These are phyloP conservation scores for Urocitellus parryii DNA, from an alignment of 2,113 vertebrate genomes.

Conservation along the genomic window DNA sequence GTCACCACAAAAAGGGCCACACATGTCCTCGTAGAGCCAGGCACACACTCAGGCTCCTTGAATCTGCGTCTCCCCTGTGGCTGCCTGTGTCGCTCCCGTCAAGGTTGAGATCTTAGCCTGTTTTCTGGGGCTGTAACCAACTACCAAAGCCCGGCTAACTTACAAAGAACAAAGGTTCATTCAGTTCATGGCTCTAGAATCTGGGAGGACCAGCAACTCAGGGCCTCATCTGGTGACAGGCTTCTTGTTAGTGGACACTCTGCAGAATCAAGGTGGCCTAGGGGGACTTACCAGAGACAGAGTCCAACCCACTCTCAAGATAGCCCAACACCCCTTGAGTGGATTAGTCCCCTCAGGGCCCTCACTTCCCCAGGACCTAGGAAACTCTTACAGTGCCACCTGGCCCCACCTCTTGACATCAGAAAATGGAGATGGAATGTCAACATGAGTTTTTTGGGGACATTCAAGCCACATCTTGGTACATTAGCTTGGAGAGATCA, in stretches of 20 bases:
- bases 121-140: not conserved
- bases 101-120: not conserved
- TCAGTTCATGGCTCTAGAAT: not conserved
- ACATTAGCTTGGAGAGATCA: not conserved
- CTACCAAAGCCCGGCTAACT: not conserved
- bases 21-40: not conserved
- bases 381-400: not conserved
- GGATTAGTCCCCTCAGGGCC: not conserved
- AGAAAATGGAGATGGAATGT: not conserved
- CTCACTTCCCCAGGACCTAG: no score
- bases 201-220: not conserved
- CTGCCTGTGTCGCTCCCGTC: not conserved
- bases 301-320: not conserved
- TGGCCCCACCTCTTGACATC: not conserved
- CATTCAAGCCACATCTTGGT: not conserved
- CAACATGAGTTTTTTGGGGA: not conserved
- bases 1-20: not conserved
- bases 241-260: not conserved
- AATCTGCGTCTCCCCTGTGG: rapidly evolving
- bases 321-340: not conserved
- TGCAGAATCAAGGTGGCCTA: not conserved
- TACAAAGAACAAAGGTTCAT: not conserved
- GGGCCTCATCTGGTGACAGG: not conserved
- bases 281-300: not conserved
- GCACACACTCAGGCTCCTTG: rapidly evolving